Evolutionary conservation across 2,797 vertebrate genomes (phyloP), one percentile per base, ranked within the genome.

Genomic region (Gallinago nigripennis): DNA sequence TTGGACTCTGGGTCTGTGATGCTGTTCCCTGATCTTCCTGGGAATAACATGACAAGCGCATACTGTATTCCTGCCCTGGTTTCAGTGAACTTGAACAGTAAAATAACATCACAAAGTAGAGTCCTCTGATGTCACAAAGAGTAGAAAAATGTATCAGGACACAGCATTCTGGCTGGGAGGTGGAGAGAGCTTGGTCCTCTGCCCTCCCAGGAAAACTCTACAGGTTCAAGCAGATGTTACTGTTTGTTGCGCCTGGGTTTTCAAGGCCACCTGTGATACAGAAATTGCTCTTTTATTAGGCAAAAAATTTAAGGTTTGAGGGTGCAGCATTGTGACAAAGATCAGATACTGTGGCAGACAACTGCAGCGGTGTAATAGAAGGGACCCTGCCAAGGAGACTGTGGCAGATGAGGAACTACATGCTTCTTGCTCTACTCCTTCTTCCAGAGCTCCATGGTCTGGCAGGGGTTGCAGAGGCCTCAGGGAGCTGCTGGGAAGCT

Each of bases 401-500:
- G 8, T 5, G 25, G 60, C 30, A 57, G 68, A 27, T 66, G 17
- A 6, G n/a, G 35, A 73, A 8, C 33, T n/a, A 19, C 30, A 5
- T 1, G 15, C 16, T 58, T 30, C 0, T 2, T 72, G 54, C n/a
- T 46, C 46, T 82, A 16, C 35, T 78, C 16, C 14, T 79, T 92
- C 45, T 11, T 54, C 12, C 5, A 3, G 43, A 17, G 65, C 63
- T 43, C 46, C 17, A 12, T 0, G 0, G 19, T 25, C 66, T 79
- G 65, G 51, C 50, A 8, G 21, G 24, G 51, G 11, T 37, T 69
- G 18, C 68, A 30, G 46, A 68, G 69, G 54, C 77, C 18, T 2
- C 35, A 24, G 71, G 20, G 58, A 77, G 1, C n/a, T 60, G 4
- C 20, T 37, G 0, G 0, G 18, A 39, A 75, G 50, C 75, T 86